phyloP scores from a whole-genome alignment of 2,797 vertebrate genomes.

The Muscicapa striata region DNA sequence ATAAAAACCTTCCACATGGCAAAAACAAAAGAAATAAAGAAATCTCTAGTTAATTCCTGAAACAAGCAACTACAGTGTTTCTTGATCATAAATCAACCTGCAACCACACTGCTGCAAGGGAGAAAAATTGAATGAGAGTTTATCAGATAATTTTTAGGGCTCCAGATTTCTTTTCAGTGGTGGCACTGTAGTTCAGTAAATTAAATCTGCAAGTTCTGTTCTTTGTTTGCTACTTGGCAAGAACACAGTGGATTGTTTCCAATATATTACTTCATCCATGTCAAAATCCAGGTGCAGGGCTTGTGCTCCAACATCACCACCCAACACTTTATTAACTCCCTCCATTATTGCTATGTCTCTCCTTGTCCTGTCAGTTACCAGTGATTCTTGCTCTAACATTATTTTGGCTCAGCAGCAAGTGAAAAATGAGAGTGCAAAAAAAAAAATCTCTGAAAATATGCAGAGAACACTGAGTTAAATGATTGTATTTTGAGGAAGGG shows the following conservation, averaged over 20 bases:
- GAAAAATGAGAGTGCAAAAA: not conserved
- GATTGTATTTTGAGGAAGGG: not conserved
- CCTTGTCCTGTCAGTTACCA: not conserved
- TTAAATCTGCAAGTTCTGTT: not conserved
- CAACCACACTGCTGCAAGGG: not conserved
- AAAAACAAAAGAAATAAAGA: not conserved
- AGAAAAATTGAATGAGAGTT: conserved; percentile 22
- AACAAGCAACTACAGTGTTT: not conserved
- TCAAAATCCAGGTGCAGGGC: not conserved
- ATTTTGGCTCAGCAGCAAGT: not conserved
- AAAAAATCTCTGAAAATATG: not conserved
- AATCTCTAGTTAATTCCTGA: conserved; percentile 38
- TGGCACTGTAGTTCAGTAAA: not conserved
- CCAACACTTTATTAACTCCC: not conserved
- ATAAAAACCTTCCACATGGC: not conserved
- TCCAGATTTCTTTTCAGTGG: conserved; percentile 9
- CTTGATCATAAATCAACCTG: conserved; percentile 41
- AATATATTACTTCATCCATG: not conserved
- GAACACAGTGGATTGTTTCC: not conserved
- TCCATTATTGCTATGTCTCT: not conserved
- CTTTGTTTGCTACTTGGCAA: not conserved
- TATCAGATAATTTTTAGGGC: not conserved
- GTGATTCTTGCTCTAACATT: not conserved
- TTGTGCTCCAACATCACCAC: not conserved
- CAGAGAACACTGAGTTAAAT: not conserved